These are phyloP conservation scores for Eueremaeus valkanovi DNA, from an alignment of 2,888 invertebrate species.

Conservation along the genomic window DNA sequence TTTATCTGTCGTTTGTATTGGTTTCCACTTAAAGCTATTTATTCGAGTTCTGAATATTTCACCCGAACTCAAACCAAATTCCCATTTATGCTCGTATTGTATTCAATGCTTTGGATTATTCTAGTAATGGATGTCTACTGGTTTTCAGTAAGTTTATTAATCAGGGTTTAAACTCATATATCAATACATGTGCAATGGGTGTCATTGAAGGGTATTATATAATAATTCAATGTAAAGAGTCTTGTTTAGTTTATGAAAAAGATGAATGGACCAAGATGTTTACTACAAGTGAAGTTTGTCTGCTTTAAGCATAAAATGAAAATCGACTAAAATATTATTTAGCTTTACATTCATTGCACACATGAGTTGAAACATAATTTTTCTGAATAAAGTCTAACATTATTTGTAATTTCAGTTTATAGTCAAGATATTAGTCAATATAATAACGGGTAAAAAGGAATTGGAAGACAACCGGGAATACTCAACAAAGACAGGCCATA, in stretches of 20 bases:
- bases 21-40: slow-evolving; percentile 51
- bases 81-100: slow-evolving; percentile 50
- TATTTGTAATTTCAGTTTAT: slow-evolving; percentile 51
- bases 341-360: too few species aligned
- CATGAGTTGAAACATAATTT: too few species aligned
- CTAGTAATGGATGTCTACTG: slow-evolving; percentile 52
- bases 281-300: too few species aligned
- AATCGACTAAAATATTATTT: neutral
- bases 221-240: too few species aligned
- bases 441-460: slow-evolving; percentile 51
- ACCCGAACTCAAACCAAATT: slow-evolving; percentile 43
- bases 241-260: too few species aligned
- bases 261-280: too few species aligned
- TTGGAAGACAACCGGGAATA: slow-evolving; percentile 52
- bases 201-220: too few species aligned
- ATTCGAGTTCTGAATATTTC: slow-evolving; percentile 48
- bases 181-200: neutral
- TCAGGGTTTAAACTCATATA: neutral
- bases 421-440: slow-evolving; percentile 50
- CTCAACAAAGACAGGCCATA: neutral
- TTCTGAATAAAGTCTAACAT: too few species aligned
- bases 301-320: too few species aligned
- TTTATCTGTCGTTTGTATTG: slow-evolving; percentile 50
- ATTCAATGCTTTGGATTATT: slow-evolving; percentile 50
- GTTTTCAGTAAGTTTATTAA: slow-evolving; percentile 50